Conservation (phyloP, 2,888 invertebrate genomes). For the Aphidius colemani region DNA sequence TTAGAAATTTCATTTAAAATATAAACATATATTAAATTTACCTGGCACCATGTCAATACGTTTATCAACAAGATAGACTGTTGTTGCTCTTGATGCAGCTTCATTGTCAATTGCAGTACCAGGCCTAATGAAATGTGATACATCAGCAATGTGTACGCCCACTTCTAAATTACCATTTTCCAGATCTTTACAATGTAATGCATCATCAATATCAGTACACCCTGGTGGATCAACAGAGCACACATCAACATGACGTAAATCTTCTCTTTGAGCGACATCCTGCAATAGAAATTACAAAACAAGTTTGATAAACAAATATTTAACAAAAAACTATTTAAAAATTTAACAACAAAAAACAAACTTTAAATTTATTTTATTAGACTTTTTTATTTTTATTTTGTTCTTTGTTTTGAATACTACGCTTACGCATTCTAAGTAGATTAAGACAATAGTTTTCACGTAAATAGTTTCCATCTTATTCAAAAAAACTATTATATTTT, state of each 20-base stretch:
- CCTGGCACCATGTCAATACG: conserved; percentile 85
- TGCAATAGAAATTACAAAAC: conserved; percentile 52
- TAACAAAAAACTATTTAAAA: not conserved
- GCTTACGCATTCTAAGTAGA: too few species aligned
- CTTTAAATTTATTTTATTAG: not conserved
- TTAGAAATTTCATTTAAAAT: conserved; percentile 7
- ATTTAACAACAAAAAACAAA: conserved; percentile 9
- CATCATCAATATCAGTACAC: conserved; percentile 99
- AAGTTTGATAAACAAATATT: conserved; percentile 13
- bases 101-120: conserved; percentile 90
- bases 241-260: conserved; percentile 82
- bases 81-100: conserved; percentile 91
- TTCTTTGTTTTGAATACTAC: too few species aligned
- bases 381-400: conserved; percentile 30
- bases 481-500: too few species aligned
- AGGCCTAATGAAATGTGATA: conserved; percentile 94
- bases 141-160: conserved; percentile 99
- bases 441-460: too few species aligned
- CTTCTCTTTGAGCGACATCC: conserved; percentile 79
- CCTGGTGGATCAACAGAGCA: conserved; percentile 98
- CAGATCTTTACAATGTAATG: conserved; percentile 84
- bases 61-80: conserved; percentile 93
- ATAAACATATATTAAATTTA: conserved; percentile 35
- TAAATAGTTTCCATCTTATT: too few species aligned
- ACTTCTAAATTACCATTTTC: conserved; percentile 78